A percentile compares a stretch with the other conserved stretches of the same genome.
These are phyloP conservation scores for Nymphalis io DNA, from an alignment of 1,140 invertebrate species.

Conservation along the genomic window DNA sequence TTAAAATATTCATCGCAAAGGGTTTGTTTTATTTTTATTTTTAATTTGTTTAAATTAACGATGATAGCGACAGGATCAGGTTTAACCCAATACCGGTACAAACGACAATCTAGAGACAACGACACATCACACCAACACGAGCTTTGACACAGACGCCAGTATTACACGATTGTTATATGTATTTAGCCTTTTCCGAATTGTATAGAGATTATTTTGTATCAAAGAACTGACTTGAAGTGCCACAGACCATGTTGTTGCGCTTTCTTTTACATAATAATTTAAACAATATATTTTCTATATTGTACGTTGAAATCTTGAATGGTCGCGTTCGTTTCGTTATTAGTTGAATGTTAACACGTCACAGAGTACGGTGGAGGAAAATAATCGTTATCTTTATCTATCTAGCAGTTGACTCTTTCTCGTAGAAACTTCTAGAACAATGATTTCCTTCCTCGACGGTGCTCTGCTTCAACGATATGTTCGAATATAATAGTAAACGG, in stretches of 20 bases:
- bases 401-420: neutral
- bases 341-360: constrained; percentile 27
- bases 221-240: constrained; percentile 51
- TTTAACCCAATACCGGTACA: constrained; percentile 9
- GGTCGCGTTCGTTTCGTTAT: constrained; percentile 33
- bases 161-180: constrained; percentile 38
- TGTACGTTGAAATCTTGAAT: constrained; percentile 37
- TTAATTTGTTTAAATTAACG: neutral
- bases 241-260: constrained; percentile 46
- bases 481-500: constrained; percentile 47
- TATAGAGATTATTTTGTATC: constrained; percentile 48
- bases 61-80: constrained; percentile 8
- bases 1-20: no score
- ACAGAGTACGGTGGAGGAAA: constrained; percentile 29
- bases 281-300: constrained; percentile 47
- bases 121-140: constrained; percentile 53
- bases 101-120: constrained; percentile 51
- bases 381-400: constrained; percentile 10
- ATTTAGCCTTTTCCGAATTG: constrained; percentile 46
- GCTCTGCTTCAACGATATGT: constrained; percentile 23
- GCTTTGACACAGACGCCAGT: constrained; percentile 47
- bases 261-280: constrained; percentile 31
- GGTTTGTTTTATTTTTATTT: no score
- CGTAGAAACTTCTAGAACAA: neutral
- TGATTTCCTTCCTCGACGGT: constrained; percentile 27